phyloP scores from a whole-genome alignment of 1,140 invertebrate genomes.

The Micrasema longulum region DNA sequence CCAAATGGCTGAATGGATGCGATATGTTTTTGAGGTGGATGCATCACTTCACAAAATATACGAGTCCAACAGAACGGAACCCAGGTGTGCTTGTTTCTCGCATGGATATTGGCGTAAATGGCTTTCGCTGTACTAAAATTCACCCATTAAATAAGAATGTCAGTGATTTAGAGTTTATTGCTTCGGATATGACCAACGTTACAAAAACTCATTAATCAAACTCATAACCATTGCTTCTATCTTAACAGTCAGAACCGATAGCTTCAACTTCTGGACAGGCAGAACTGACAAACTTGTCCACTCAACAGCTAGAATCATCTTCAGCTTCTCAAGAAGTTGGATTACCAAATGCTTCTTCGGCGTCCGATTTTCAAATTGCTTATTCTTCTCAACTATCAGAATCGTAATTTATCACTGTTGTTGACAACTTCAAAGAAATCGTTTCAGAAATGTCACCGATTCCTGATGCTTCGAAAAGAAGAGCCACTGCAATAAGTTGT shows the following conservation, averaged over 20 bases:
- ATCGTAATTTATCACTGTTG: no score
- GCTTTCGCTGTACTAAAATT: slow-evolving; percentile 15
- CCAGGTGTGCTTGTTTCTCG: slow-evolving; percentile 3
- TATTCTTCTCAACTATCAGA: slow-evolving; percentile 5
- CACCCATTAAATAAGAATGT: slow-evolving; percentile 18
- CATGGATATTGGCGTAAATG: slow-evolving; percentile 12
- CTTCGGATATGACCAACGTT: slow-evolving; percentile 19
- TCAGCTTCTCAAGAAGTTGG: not conserved
- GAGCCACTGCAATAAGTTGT: no score
- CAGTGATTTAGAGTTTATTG: slow-evolving; percentile 19
- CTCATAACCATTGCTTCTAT: no score
- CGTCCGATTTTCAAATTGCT: slow-evolving; percentile 1
- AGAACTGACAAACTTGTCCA: no score
- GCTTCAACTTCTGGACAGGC: no score
- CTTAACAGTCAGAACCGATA: no score
- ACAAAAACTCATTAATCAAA: no score
- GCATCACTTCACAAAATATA: no score
- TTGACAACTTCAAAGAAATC: no score
- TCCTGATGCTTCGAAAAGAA: no score
- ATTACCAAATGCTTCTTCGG: slow-evolving; percentile 5
- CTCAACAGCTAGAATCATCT: no score
- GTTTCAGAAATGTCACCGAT: no score
- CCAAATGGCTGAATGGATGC: slow-evolving; percentile 11
- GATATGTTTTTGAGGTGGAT: slow-evolving; percentile 1
- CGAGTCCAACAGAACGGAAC: slow-evolving; percentile 15